These are phyloP conservation scores for Microcebus griseorufus DNA, from an alignment of 2,113 vertebrate genomes.

Conservation along the genomic window DNA sequence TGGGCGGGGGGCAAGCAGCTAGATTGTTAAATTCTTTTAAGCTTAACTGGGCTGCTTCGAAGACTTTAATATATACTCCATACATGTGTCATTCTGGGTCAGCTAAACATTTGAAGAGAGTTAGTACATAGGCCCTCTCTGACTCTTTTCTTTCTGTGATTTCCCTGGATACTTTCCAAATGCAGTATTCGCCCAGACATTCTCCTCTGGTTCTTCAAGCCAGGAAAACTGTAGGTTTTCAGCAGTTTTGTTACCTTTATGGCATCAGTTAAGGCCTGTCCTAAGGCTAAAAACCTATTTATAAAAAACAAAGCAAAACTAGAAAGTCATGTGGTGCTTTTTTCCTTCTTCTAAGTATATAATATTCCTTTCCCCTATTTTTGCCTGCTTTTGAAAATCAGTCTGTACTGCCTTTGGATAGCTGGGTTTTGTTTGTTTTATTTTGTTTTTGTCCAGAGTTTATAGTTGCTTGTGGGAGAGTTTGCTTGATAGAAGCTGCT, in stretches of 20 bases:
- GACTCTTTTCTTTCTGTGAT: background rate
- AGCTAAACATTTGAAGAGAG: background rate
- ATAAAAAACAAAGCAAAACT: background rate
- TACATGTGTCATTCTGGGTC: background rate
- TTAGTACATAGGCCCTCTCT: background rate
- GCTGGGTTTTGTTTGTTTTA: background rate
- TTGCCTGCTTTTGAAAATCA: background rate
- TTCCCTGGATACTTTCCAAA: background rate
- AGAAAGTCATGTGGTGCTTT: background rate
- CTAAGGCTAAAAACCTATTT: background rate
- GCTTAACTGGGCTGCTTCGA: background rate
- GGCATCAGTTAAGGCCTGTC: background rate
- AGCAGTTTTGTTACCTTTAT: constrained; percentile 36
- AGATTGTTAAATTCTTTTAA: background rate
- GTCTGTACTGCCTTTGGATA: background rate
- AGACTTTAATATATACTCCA: background rate
- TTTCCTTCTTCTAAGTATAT: background rate
- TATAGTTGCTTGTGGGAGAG: background rate
- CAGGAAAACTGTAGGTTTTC: background rate
- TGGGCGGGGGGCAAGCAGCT: background rate
- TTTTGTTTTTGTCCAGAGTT: constrained; percentile 37
- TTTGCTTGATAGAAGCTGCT: background rate
- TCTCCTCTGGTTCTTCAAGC: background rate
- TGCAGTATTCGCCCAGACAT: background rate
- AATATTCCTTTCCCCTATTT: background rate